Evolutionary conservation across 2,888 invertebrate species (phyloP), one percentile per base, ranked within the genome.

Genomic region (Lasioglossum pauxillum): DNA sequence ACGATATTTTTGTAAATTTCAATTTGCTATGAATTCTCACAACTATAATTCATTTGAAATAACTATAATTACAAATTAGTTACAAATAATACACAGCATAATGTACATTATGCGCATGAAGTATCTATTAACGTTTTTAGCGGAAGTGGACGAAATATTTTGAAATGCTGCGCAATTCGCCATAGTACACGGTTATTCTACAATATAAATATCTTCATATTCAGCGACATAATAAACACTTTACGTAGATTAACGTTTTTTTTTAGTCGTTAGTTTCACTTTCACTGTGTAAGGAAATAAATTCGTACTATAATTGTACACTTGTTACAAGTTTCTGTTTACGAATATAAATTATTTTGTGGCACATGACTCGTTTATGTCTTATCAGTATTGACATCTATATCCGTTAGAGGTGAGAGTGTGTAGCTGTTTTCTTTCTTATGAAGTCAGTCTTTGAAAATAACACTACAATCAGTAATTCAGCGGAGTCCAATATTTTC

Each of bases 81-180:
- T 87, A 87, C 86, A 87, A 87, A 87, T 81, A 87, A 83, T 87
- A 86, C 82, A 87, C 80, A 85, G 83, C 86, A 83, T 57, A 86
- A 86, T 85, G 71, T 80, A 69, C 72, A 83, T 85, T 87, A 87
- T 78, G 85, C 85, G 35, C 46, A 75, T 27, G 75, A n/a, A 87
- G 57, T 78, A 73, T 78, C 69, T 91, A 89, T 92, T 91, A 88
- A 83, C 89, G 44, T 83, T 89, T 88, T 90, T 85, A 90, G 86
- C 83, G 86, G 90, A 88, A 86, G 76, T 90, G 90, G 86, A 91
- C 88, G 85, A 90, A 89, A 83, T 88, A 91, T 88, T 64, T 31
- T 87, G 87, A 89, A 87, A 89, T 79, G 86, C 79, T 86, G 86
- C 84, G 83, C 80, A 79, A 77, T 77, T 80, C 77, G 74, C 67